Evolutionary conservation across 2,797 vertebrate species (phyloP).

Genomic region (Jordanella pulchra): DNA sequence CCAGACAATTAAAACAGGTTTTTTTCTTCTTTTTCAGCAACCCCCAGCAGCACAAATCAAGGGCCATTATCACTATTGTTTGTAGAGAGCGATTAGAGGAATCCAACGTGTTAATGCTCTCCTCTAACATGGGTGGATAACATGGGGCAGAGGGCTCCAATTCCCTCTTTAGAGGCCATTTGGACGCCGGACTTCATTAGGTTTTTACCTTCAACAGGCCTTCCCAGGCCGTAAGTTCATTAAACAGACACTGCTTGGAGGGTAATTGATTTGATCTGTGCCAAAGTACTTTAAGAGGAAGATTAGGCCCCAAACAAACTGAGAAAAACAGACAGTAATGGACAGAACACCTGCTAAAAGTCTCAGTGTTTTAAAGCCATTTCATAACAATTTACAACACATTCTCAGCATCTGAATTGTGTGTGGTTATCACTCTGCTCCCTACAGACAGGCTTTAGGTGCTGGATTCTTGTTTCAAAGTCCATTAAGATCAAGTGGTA

Average conservation of each 20-base stretch:
- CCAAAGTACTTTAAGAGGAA: constrained; percentile 49
- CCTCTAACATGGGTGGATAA: constrained; percentile 38
- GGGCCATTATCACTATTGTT: constrained; percentile 5
- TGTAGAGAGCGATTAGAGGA: constrained; percentile 3
- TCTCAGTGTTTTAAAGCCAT: neutral
- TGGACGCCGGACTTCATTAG: constrained; percentile 67
- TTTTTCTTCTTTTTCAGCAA: neutral
- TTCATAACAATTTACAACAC: neutral
- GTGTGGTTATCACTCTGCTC: neutral
- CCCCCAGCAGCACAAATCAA: neutral
- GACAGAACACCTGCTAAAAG: neutral
- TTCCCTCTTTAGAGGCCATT: constrained; percentile 64
- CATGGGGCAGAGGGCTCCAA: constrained; percentile 31
- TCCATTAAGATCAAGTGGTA: constrained; percentile 25
- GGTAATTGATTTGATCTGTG: constrained; percentile 63
- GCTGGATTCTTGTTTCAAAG: constrained; percentile 52
- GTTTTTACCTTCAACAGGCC: constrained; percentile 67
- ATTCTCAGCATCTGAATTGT: neutral
- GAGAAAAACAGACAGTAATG: constrained; percentile 15
- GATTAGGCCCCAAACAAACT: constrained; percentile 43
- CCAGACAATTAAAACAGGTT: constrained; percentile 9
- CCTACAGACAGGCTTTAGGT: constrained; percentile 25
- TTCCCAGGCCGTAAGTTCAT: constrained; percentile 69
- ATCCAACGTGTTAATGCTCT: constrained; percentile 41
- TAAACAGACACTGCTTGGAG: constrained; percentile 59